Evolutionary conservation across 2,888 invertebrate genomes (phyloP).

Genomic region (Thereva unica): DNA sequence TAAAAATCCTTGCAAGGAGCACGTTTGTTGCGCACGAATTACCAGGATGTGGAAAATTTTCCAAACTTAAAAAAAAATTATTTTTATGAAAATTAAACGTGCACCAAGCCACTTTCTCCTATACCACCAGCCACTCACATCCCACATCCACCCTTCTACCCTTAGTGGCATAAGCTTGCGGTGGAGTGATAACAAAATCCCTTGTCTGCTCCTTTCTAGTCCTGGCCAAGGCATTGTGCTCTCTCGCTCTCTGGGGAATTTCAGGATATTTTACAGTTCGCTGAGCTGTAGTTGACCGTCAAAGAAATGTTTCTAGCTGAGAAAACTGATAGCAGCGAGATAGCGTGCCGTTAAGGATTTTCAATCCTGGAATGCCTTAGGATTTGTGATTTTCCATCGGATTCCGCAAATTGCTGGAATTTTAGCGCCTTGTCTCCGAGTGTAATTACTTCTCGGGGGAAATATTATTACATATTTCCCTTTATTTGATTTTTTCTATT

Average conservation of each 20-base stretch:
- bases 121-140: too few relatives aligned
- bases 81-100: constrained; percentile 42
- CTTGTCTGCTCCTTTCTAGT: background rate
- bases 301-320: constrained; percentile 30
- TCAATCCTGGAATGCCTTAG: too few relatives aligned
- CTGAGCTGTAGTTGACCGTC: constrained; percentile 26
- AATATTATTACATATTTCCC: too few relatives aligned
- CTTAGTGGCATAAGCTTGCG: too few relatives aligned
- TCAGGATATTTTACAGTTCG: constrained; percentile 21
- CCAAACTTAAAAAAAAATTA: constrained; percentile 22
- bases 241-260: background rate
- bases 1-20: constrained; percentile 52
- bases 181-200: constrained; percentile 22
- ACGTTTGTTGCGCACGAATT: constrained; percentile 58
- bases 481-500: too few relatives aligned
- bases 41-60: constrained; percentile 51
- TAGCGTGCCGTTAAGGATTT: too few relatives aligned
- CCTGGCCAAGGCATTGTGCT: constrained; percentile 1
- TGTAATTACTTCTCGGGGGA: too few relatives aligned
- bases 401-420: too few relatives aligned
- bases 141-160: too few relatives aligned
- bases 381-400: too few relatives aligned
- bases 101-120: constrained; percentile 20
- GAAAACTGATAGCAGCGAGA: constrained; percentile 16
- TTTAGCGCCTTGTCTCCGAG: too few relatives aligned